Evolutionary conservation across 2,113 vertebrate species (phyloP).

Genomic region (Tautogolabrus adspersus): DNA sequence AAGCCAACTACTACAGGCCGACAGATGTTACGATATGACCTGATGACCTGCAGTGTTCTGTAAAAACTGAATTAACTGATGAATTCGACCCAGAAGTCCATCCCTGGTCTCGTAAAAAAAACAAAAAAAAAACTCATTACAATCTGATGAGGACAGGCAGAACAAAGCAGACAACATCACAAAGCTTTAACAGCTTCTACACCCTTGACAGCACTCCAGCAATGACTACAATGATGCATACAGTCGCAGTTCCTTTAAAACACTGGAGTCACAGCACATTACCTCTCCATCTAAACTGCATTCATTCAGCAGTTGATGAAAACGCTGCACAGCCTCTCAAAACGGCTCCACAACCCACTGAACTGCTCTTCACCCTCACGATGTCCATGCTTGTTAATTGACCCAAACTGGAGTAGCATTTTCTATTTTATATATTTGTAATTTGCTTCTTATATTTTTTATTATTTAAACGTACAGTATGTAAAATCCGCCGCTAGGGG

Average conservation of each 20-base stretch:
- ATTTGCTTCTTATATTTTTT: too few species aligned
- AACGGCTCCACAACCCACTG: not conserved
- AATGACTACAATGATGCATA: too few species aligned
- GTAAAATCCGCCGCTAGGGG: too few species aligned
- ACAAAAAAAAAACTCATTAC: too few species aligned
- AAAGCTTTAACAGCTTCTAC: not conserved
- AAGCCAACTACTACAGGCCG: not conserved
- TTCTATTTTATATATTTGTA: too few species aligned
- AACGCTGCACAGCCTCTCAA: conserved; percentile 1
- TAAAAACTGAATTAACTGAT: not conserved
- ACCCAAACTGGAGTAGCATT: not conserved
- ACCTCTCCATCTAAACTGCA: conserved; percentile 26
- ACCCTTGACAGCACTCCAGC: not conserved
- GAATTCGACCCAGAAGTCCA: too few species aligned
- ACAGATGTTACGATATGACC: not conserved
- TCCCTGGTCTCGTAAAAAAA: too few species aligned
- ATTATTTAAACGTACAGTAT: too few species aligned
- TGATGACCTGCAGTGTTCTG: fast-evolving
- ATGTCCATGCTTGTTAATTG: not conserved
- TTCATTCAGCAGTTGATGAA: conserved; percentile 23
- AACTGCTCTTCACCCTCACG: not conserved
- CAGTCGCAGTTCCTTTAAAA: not conserved
- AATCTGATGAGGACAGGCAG: too few species aligned
- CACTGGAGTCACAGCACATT: conserved; percentile 22
- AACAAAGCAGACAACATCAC: not conserved